phyloP scores from a whole-genome alignment of 2,113 vertebrate species.

The Lophius piscatorius region DNA sequence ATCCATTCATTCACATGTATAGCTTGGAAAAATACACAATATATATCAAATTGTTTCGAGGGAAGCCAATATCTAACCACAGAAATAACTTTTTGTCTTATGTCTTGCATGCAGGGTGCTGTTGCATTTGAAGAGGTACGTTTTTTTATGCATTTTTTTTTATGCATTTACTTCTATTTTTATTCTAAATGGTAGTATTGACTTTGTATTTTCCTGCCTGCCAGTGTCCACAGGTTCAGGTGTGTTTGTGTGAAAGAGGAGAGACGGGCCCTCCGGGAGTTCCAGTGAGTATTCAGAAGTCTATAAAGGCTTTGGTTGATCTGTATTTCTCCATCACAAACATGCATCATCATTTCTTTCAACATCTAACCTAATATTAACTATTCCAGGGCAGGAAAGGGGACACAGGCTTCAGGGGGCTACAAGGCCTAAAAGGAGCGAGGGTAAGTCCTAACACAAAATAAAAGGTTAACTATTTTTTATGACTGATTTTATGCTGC shows the following conservation, averaged over 20 bases:
- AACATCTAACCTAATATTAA: neutral
- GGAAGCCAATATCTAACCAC: neutral
- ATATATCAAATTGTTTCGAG: neutral
- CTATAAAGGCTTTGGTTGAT: neutral
- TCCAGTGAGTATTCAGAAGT: conserved; percentile 79
- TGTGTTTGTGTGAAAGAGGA: conserved; percentile 86
- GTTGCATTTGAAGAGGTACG: conserved; percentile 83
- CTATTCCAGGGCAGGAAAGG: conserved; percentile 74
- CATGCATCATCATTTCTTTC: no score
- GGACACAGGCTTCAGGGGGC: conserved; percentile 66
- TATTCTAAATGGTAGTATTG: neutral
- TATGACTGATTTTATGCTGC: neutral
- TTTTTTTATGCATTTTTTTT: neutral
- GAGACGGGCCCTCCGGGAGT: conserved; percentile 79
- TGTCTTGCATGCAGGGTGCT: conserved; percentile 76
- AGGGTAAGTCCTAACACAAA: conserved; percentile 54
- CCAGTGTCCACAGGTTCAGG: conserved; percentile 80
- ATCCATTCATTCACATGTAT: conserved; percentile 14
- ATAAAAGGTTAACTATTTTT: neutral
- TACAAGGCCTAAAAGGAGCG: conserved; percentile 61
- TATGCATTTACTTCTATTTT: neutral
- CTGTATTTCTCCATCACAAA: neutral
- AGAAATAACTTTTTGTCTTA: neutral
- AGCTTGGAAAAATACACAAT: neutral
- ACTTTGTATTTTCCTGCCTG: neutral